A percentile compares a stretch with the other conserved stretches of the same genome.
phyloP scores from a whole-genome alignment of 2,888 invertebrate species.

The Odiellus spinosus region DNA sequence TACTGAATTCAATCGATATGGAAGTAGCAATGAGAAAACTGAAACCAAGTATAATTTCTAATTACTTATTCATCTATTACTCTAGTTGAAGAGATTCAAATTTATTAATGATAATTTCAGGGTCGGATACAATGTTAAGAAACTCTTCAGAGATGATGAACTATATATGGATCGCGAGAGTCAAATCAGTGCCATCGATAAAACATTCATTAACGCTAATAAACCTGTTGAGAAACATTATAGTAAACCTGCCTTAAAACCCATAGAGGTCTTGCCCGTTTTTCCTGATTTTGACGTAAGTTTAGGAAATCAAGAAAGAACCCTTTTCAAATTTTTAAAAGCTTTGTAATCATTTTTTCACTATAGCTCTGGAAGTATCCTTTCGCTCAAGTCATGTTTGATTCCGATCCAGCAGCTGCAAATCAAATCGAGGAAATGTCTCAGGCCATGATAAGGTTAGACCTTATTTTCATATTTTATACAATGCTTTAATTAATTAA shows the following conservation, averaged over 20 bases:
- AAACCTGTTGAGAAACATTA: slow-evolving; percentile 46
- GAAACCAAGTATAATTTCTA: slow-evolving; percentile 58
- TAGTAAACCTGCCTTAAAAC: slow-evolving; percentile 84
- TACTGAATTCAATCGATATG: slow-evolving; percentile 93
- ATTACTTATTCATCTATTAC: neutral
- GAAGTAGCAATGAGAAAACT: slow-evolving; percentile 90
- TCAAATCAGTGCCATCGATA: slow-evolving; percentile 92
- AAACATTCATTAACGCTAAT: slow-evolving; percentile 85
- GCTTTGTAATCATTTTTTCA: slow-evolving; percentile 6
- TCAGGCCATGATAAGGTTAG: slow-evolving; percentile 89
- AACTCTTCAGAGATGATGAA: slow-evolving; percentile 70
- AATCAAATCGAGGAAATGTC: slow-evolving; percentile 70
- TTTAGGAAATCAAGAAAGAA: neutral
- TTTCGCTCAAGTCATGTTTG: slow-evolving; percentile 91
- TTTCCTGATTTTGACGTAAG: slow-evolving; percentile 78
- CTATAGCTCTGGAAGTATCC: slow-evolving; percentile 83
- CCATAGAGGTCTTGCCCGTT: slow-evolving; percentile 70
- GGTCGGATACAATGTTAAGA: slow-evolving; percentile 94
- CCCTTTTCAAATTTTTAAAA: neutral
- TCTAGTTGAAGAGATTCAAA: too few species aligned
- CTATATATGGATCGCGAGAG: slow-evolving; percentile 91
- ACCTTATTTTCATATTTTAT: neutral
- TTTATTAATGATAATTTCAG: slow-evolving; percentile 20
- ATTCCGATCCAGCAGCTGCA: slow-evolving; percentile 83
- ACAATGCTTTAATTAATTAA: too few species aligned